Conservation (phyloP, 2,797 vertebrate genomes). For the Okamejei kenojei region DNA sequence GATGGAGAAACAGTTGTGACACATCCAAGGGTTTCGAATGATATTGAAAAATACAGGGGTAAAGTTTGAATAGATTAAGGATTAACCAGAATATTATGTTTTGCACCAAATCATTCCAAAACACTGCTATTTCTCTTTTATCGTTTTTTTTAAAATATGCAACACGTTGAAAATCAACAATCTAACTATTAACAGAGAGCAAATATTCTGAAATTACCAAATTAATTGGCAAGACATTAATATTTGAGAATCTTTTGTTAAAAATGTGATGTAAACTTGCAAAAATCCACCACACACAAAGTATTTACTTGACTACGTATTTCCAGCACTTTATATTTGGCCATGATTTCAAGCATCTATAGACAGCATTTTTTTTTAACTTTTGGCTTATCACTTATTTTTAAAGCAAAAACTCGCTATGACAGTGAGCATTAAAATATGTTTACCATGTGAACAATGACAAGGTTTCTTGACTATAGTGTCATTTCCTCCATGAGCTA, state of each 20-base stretch:
- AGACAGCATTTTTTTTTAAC: background rate
- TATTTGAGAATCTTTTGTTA: background rate
- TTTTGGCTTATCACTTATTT: background rate
- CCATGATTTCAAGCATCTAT: background rate
- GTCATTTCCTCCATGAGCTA: background rate
- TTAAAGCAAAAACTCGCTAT: background rate
- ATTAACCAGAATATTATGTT: background rate
- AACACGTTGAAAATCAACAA: background rate
- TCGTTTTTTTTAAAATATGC: background rate
- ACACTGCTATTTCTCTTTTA: no score
- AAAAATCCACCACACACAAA: background rate
- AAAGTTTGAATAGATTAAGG: background rate
- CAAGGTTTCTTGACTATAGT: background rate
- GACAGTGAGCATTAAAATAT: background rate
- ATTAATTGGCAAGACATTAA: background rate
- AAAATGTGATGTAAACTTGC: background rate
- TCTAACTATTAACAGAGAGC: background rate
- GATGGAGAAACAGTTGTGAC: background rate
- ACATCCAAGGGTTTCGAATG: background rate
- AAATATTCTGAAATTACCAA: background rate
- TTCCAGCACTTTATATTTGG: background rate
- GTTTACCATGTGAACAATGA: no score
- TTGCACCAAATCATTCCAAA: no score
- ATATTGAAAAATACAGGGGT: background rate
- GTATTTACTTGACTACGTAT: background rate